Evolutionary conservation across 2,888 invertebrate genomes (phyloP), one percentile per base, ranked within the genome.

Genomic region (Plagiodera versicolora): DNA sequence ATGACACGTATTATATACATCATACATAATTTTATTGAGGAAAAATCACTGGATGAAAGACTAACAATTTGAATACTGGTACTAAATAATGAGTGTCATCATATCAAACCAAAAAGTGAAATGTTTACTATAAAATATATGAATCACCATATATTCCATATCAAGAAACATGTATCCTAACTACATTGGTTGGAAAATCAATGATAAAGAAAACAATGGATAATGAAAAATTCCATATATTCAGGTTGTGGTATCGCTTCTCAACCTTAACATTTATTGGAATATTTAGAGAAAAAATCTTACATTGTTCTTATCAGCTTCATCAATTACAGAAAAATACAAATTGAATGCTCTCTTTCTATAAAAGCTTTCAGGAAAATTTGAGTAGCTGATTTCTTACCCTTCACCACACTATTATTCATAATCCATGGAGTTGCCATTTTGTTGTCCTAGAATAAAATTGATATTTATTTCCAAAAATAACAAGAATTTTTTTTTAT

Each of bases 351-450:
- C 14, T 14, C 4, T 14, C 14, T 39, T 39, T 39, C 1, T n/a
- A 3, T 3, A 4, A n/a, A 6, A 14, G 14, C 39, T 11, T 39
- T 39, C 39, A 39, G 4, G 4, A 39, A 39, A n/a, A 14, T 1
- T 24, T 24, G 4, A 24, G 14, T 3, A 39, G 39, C 14, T 14
- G 39, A 39, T 39, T n/a, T 39, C 39, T 65, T 67, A 66, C 65
- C 65, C 49, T 46, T 46, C 30, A 17, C 44, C 53, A 54, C 28
- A 17, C 16, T 16, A 60, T 64, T 57, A 71, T 55, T 73, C 67
- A 56, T 65, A 70, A 19, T 72, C 72, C 73, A 73, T 72, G 6
- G 59, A 44, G 18, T 65, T 61, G 6, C 72, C 72, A 64, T 72
- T 72, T 53, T 60, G 70, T 24, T 63, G 60, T 30, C 67, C 73